These are phyloP conservation scores for Marasmarcha lunaedactyla DNA, from an alignment of 2,888 invertebrate genomes.

Conservation along the genomic window DNA sequence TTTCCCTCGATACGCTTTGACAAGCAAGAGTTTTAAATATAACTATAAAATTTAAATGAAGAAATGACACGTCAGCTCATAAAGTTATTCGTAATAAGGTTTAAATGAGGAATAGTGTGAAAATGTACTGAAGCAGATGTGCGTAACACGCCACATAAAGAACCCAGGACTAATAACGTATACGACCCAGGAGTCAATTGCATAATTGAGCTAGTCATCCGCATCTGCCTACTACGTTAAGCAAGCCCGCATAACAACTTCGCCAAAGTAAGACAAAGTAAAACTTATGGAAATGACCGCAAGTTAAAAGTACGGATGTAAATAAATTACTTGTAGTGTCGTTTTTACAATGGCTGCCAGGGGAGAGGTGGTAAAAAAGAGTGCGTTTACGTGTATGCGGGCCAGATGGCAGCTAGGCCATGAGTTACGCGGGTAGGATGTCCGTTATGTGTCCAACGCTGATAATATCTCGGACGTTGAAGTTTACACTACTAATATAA, in stretches of 20 bases:
- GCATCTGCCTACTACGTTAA: background rate
- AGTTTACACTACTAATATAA: too few species aligned
- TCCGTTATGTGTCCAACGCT: constrained; percentile 6
- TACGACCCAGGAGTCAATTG: background rate
- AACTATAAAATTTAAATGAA: too few species aligned
- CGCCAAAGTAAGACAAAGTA: background rate
- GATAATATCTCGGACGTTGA: too few species aligned
- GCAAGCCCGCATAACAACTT: background rate
- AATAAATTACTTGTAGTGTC: constrained; percentile 1
- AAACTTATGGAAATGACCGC: constrained; percentile 12
- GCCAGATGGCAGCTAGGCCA: constrained; percentile 20
- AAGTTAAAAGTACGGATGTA: constrained; percentile 11
- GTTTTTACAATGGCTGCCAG: constrained; percentile 9
- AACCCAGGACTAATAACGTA: background rate
- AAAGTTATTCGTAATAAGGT: too few species aligned
- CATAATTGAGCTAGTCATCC: background rate
- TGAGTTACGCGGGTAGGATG: constrained; percentile 4
- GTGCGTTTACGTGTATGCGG: constrained; percentile 22
- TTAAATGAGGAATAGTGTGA: background rate
- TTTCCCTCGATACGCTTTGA: too few species aligned
- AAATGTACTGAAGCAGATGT: background rate
- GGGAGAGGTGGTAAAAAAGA: constrained; percentile 14
- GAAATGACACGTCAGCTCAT: too few species aligned
- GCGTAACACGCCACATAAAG: background rate
- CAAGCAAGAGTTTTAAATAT: too few species aligned